These are phyloP conservation scores for Thysanoteuthis rhombus DNA, from an alignment of 2,888 invertebrate genomes.

Conservation along the genomic window DNA sequence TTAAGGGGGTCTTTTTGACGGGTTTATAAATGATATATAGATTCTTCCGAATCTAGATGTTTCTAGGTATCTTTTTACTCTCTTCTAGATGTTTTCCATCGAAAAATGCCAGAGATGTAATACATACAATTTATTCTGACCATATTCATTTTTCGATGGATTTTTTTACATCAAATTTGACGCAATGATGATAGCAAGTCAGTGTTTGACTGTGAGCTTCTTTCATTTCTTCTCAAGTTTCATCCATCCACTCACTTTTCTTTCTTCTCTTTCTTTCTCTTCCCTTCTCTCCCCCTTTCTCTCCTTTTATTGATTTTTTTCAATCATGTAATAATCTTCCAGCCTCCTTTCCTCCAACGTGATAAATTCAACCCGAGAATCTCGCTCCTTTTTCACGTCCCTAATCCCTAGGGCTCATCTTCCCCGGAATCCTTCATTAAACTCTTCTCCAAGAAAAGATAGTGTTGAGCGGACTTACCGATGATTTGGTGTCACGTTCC, in stretches of 20 bases:
- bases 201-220: too few species aligned
- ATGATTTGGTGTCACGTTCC: constrained; percentile 12
- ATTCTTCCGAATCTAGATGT: too few species aligned
- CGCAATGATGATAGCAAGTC: too few species aligned
- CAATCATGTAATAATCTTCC: not conserved
- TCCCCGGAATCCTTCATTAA: not conserved
- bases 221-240: not conserved
- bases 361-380: not conserved
- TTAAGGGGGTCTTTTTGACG: too few species aligned
- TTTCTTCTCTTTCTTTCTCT: not conserved
- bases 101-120: too few species aligned
- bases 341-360: not conserved
- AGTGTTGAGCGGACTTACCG: not conserved
- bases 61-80: too few species aligned
- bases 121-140: too few species aligned
- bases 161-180: too few species aligned
- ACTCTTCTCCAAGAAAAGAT: not conserved
- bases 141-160: too few species aligned
- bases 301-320: not conserved
- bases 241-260: not conserved
- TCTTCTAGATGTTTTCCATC: too few species aligned
- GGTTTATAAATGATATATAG: too few species aligned
- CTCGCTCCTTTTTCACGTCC: not conserved
- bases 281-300: not conserved
- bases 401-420: not conserved